Conservation (phyloP, 1,140 invertebrate genomes). For the Drosophila miranda region DNA sequence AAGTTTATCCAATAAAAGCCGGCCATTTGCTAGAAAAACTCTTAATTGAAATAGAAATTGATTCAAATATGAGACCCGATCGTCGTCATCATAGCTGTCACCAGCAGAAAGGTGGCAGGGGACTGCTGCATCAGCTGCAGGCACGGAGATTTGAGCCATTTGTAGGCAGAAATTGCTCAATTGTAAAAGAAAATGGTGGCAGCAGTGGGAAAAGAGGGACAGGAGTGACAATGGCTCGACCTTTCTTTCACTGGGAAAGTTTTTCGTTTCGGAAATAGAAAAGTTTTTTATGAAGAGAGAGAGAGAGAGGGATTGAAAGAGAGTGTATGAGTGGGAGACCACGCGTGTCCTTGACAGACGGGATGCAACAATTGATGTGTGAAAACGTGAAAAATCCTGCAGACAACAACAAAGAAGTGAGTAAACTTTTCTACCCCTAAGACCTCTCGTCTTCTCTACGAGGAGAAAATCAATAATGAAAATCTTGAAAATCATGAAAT, state of each 20-base stretch:
- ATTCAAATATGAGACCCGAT: slow-evolving; percentile 48
- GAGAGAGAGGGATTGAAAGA: slow-evolving; percentile 1
- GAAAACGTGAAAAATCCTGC: slow-evolving; percentile 46
- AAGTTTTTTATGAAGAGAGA: slow-evolving; percentile 27
- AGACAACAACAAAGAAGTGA: slow-evolving; percentile 20
- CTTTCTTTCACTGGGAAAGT: slow-evolving; percentile 62
- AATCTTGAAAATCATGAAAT: slow-evolving; percentile 22
- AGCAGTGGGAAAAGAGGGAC: slow-evolving; percentile 3
- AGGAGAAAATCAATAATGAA: slow-evolving; percentile 44
- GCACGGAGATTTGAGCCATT: slow-evolving; percentile 42
- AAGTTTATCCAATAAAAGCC: slow-evolving; percentile 52
- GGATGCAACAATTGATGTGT: slow-evolving; percentile 64
- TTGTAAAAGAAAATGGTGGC: slow-evolving; percentile 66
- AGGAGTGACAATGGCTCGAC: slow-evolving; percentile 22
- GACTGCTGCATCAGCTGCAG: slow-evolving; percentile 61
- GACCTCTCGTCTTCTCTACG: too few relatives aligned
- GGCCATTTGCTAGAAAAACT: slow-evolving; percentile 39
- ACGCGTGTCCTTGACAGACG: slow-evolving; percentile 38
- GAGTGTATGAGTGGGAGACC: slow-evolving; percentile 4
- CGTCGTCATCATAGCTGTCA: slow-evolving; percentile 19
- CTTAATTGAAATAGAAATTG: slow-evolving; percentile 45
- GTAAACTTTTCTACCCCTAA: slow-evolving; percentile 22
- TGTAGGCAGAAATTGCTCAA: slow-evolving; percentile 73
- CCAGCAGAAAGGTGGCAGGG: neutral
- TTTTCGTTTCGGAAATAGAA: slow-evolving; percentile 58